phyloP scores from a whole-genome alignment of 2,888 invertebrate species.

The Protonemura montana region DNA sequence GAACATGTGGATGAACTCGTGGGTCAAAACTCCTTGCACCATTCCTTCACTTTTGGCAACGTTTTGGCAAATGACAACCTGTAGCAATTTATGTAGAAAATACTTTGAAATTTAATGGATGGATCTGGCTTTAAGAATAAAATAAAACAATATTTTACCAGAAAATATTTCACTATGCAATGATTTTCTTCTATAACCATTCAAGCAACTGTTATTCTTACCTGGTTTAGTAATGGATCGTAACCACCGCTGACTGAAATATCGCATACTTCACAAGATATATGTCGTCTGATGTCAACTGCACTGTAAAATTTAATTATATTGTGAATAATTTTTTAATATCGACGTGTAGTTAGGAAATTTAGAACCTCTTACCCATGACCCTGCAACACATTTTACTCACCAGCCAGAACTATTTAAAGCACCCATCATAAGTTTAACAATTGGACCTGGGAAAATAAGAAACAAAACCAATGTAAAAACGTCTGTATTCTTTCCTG shows the following conservation, averaged over 20 bases:
- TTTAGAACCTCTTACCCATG: too few relatives aligned
- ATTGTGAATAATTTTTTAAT: not conserved
- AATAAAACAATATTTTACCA: too few relatives aligned
- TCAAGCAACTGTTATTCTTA: too few relatives aligned
- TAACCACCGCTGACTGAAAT: conserved; percentile 88
- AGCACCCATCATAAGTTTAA: conserved; percentile 86
- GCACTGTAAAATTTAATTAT: conserved; percentile 65
- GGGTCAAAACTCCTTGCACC: conserved; percentile 83
- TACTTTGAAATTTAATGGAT: not conserved
- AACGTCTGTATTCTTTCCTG: not conserved
- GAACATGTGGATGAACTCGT: conserved; percentile 97
- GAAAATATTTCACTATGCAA: too few relatives aligned
- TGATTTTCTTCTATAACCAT: too few relatives aligned
- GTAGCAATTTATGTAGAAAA: conserved; percentile 53
- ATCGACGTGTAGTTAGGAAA: too few relatives aligned
- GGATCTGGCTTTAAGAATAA: too few relatives aligned
- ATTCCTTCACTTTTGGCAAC: conserved; percentile 72
- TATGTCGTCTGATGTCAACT: conserved; percentile 84
- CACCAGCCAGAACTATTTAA: conserved; percentile 82
- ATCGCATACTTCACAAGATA: conserved; percentile 92
- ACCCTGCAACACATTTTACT: conserved; percentile 53
- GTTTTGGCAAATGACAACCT: conserved; percentile 93
- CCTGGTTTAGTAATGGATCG: conserved; percentile 84
- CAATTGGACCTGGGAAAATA: conserved; percentile 70
- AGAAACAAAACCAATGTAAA: conserved; percentile 18